Evolutionary conservation across 2,888 invertebrate species (phyloP).

Genomic region (Danaus chrysippus): DNA sequence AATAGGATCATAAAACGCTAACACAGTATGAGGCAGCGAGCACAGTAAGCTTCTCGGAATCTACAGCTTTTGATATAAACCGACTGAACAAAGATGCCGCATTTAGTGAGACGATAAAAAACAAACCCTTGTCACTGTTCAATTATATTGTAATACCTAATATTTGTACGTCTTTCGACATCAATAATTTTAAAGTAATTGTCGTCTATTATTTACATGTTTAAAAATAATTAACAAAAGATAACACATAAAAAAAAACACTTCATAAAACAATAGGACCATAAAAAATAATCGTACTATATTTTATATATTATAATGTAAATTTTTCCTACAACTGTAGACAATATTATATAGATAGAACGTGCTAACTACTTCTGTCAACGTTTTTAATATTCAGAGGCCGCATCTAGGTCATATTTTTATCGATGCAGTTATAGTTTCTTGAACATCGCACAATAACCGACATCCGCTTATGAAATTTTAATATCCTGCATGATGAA

Average conservation of each 20-base stretch:
- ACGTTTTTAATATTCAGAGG: slow-evolving; percentile 5
- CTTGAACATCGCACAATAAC: background rate
- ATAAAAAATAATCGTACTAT: no score
- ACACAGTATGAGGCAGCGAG: background rate
- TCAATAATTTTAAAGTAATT: no score
- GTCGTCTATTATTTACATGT: no score
- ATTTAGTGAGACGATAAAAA: background rate
- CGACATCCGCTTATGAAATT: background rate
- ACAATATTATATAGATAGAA: background rate
- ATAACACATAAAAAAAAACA: no score
- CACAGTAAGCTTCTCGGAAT: slow-evolving; percentile 1
- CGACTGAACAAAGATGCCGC: slow-evolving; percentile 6
- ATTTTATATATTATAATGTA: no score
- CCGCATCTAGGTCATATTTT: slow-evolving; percentile 5
- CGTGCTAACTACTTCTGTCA: background rate
- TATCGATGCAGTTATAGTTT: background rate
- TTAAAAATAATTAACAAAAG: no score
- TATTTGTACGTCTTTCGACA: no score
- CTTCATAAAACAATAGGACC: no score
- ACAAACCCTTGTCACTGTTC: no score
- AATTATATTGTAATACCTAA: no score
- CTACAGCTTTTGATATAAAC: slow-evolving; percentile 1
- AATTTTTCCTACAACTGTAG: no score
- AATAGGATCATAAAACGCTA: background rate
- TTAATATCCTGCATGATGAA: background rate